Percentiles rank a stretch among this genome's conserved stretches.
Evolutionary conservation across 2,888 invertebrate species (phyloP).

Genomic region (Cerastis rubricosa): DNA sequence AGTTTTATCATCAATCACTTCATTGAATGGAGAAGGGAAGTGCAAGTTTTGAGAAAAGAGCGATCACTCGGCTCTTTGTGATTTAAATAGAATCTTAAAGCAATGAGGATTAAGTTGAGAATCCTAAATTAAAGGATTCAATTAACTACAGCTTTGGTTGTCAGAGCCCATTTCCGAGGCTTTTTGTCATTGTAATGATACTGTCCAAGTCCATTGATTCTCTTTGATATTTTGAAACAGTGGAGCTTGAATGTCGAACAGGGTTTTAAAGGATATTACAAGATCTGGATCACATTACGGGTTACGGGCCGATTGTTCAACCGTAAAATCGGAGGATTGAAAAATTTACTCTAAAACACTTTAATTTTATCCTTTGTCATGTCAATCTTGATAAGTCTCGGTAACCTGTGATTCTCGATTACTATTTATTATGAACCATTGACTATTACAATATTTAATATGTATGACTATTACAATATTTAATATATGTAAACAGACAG

Average conservation of each 20-base stretch:
- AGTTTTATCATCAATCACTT: constrained; percentile 84
- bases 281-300: not conserved
- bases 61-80: constrained; percentile 32
- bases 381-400: constrained; percentile 33
- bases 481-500: not conserved
- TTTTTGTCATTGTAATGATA: constrained; percentile 64
- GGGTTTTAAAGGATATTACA: constrained; percentile 4
- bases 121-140: constrained; percentile 59
- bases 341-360: not conserved
- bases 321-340: not conserved
- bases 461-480: constrained; percentile 20
- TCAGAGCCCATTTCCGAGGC: constrained; percentile 55
- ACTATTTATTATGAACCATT: constrained; percentile 24
- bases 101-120: constrained; percentile 51
- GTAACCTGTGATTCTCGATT: constrained; percentile 23
- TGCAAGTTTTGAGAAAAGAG: constrained; percentile 63
- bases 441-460: constrained; percentile 8
- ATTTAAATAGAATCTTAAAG: constrained; percentile 62
- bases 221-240: constrained; percentile 57
- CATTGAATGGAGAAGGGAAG: constrained; percentile 70
- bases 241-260: constrained; percentile 32
- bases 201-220: constrained; percentile 63
- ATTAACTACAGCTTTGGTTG: constrained; percentile 64
- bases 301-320: not conserved
- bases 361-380: constrained; percentile 24